Conservation (phyloP, 2,888 invertebrate species). For the Anorthoa munda region DNA sequence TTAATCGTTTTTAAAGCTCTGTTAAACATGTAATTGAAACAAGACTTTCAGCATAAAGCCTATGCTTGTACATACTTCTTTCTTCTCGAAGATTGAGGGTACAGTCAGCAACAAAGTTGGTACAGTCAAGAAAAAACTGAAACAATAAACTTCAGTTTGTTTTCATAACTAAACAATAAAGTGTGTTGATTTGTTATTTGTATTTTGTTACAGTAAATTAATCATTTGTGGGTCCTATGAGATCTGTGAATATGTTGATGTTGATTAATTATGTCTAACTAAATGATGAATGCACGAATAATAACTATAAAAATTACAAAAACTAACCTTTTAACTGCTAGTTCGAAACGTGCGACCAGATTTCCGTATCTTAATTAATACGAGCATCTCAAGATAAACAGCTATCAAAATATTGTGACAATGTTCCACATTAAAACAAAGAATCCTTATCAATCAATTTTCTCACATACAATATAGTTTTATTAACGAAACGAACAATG, state of each 20-base stretch:
- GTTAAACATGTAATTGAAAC: not conserved
- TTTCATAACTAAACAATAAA: not conserved
- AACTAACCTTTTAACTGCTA: not conserved
- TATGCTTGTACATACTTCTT: not conserved
- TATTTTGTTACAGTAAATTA: not conserved
- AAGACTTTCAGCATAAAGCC: not conserved
- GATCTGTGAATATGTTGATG: not conserved
- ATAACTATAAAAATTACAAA: not conserved
- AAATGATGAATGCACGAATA: not conserved
- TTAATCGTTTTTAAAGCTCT: constrained; percentile 22
- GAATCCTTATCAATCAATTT: constrained; percentile 17
- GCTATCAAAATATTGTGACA: constrained; percentile 15
- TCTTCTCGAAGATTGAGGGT: not conserved
- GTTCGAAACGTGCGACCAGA: not conserved
- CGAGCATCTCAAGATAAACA: constrained; percentile 9
- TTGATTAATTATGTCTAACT: not conserved
- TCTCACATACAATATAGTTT: no score
- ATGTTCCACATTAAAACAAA: constrained; percentile 4
- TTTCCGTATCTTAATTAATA: constrained; percentile 9
- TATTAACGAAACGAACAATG: no score
- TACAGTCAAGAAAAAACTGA: constrained; percentile 18
- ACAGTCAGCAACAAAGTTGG: constrained; percentile 16
- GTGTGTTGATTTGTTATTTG: not conserved
- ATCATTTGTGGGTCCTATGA: no score
- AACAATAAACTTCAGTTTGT: not conserved